phyloP scores from a whole-genome alignment of 2,797 vertebrate species.

The Hydrolagus colliei region DNA sequence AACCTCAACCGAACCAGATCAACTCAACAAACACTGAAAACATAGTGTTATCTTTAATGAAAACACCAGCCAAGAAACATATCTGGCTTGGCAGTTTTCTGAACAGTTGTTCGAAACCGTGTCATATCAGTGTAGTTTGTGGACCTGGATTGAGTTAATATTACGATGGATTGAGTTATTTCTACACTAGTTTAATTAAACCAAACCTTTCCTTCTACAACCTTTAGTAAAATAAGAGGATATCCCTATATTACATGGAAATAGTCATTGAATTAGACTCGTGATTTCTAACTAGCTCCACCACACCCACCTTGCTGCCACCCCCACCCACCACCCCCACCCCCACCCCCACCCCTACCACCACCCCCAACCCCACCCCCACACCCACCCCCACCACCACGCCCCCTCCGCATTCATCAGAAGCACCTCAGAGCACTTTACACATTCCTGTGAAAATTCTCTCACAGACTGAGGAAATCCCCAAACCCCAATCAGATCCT shows the following conservation, averaged over 20 bases:
- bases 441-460: background rate
- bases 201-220: background rate
- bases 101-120: no score
- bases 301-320: no score
- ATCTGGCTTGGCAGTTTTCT: background rate
- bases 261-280: background rate
- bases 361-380: no score
- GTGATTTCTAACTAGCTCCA: background rate
- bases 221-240: background rate
- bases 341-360: background rate
- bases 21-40: background rate
- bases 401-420: background rate
- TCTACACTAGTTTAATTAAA: background rate
- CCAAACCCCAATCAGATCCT: background rate
- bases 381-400: background rate
- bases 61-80: background rate
- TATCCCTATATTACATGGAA: background rate
- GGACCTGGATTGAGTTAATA: no score
- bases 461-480: background rate
- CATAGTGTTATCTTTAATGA: background rate
- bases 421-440: slow-evolving; percentile 5
- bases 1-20: background rate
- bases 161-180: background rate
- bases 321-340: no score
- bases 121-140: no score